Conservation (phyloP, 1,140 invertebrate genomes). For the Lordiphosa clarofinis region DNA sequence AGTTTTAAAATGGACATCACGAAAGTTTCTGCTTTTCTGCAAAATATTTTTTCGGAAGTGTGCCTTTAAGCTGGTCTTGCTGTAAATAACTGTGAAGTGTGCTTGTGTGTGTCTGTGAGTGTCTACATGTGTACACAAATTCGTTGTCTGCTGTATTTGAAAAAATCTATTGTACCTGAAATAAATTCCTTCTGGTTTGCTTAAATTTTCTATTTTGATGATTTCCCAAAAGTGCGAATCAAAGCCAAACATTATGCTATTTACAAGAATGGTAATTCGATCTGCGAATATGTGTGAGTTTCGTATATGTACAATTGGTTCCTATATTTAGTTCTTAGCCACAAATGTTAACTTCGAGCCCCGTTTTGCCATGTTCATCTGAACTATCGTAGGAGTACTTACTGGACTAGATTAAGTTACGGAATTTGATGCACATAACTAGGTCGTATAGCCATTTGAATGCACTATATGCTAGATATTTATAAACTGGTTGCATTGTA, state of each 20-base stretch:
- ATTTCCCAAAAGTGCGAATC: neutral
- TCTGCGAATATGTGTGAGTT: slow-evolving; percentile 21
- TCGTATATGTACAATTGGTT: slow-evolving; percentile 44
- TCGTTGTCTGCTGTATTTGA: slow-evolving; percentile 63
- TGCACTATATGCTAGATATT: slow-evolving; percentile 34
- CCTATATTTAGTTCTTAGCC: slow-evolving; percentile 62
- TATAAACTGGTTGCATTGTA: slow-evolving; percentile 21
- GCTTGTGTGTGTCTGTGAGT: slow-evolving; percentile 11
- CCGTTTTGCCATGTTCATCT: slow-evolving; percentile 48
- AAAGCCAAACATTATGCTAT: slow-evolving; percentile 14
- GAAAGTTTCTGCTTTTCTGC: too few species aligned
- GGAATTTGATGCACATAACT: slow-evolving; percentile 35
- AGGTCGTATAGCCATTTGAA: slow-evolving; percentile 39
- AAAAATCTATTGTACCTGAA: slow-evolving; percentile 57
- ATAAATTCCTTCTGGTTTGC: slow-evolving; percentile 58
- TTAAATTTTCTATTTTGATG: slow-evolving; percentile 7
- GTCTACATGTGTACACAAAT: slow-evolving; percentile 43
- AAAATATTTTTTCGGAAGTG: too few species aligned
- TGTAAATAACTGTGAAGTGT: neutral
- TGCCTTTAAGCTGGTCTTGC: neutral
- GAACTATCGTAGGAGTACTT: slow-evolving; percentile 28
- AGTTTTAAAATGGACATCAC: too few species aligned
- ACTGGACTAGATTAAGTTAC: slow-evolving; percentile 42
- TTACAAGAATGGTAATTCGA: slow-evolving; percentile 29
- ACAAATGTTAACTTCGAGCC: slow-evolving; percentile 79